Conservation (phyloP, 2,888 invertebrate genomes). For the Pardosa pseudoannulata region DNA sequence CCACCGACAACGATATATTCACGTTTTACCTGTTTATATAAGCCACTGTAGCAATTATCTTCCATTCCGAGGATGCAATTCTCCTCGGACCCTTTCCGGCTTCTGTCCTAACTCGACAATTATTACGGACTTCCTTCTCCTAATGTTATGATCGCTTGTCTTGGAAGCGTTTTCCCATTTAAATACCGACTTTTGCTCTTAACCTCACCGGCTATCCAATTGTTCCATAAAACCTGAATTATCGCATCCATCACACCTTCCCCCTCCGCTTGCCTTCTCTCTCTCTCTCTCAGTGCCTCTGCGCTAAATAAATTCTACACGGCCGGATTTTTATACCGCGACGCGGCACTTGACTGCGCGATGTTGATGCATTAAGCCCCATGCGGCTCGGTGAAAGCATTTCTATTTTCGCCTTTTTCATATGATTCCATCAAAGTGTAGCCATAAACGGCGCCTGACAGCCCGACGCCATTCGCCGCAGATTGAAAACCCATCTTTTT, state of each 20-base stretch:
- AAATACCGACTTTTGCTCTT: conserved; percentile 1
- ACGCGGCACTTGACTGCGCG: conserved; percentile 23
- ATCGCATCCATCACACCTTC: conserved; percentile 11
- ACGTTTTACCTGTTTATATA: too few species aligned
- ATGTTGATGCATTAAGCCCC: conserved; percentile 59
- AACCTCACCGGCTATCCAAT: conserved; percentile 7
- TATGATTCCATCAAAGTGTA: conserved; percentile 61
- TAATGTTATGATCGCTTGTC: too few species aligned
- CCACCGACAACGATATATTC: too few species aligned
- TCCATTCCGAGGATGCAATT: too few species aligned
- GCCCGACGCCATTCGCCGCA: conserved; percentile 41
- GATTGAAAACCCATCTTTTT: conserved; percentile 63
- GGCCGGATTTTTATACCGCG: conserved; percentile 28
- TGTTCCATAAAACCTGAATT: conserved; percentile 15
- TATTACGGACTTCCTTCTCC: too few species aligned
- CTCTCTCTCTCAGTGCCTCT: too few species aligned
- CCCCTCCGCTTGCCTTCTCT: not conserved
- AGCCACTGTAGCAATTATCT: too few species aligned
- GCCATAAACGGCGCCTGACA: conserved; percentile 64
- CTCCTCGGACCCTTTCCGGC: too few species aligned
- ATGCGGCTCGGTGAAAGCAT: conserved; percentile 53
- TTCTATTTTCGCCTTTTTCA: conserved; percentile 60
- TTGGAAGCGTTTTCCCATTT: not conserved
- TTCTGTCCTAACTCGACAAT: too few species aligned
- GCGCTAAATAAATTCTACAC: conserved; percentile 40